Percentiles rank a stretch among this genome's conserved stretches.
Conservation (phyloP, 2,888 invertebrate genomes). For the Cheilosia variabilis region DNA sequence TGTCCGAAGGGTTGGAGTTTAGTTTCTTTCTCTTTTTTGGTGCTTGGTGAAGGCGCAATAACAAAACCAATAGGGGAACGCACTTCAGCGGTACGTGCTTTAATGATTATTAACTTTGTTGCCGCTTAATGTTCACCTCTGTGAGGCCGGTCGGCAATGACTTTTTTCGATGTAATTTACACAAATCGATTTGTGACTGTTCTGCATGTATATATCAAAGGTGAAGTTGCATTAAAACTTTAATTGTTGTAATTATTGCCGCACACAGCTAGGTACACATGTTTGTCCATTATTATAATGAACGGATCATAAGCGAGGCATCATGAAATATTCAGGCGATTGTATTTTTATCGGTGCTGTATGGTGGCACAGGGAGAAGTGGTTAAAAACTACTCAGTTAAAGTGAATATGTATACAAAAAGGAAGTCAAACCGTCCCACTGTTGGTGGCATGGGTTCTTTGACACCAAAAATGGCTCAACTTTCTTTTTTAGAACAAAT, state of each 20-base stretch:
- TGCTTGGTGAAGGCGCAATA: no score
- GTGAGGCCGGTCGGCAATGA: background rate
- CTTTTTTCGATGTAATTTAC: slow-evolving; percentile 3
- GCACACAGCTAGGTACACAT: background rate
- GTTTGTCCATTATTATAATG: background rate
- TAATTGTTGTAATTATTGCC: slow-evolving; percentile 53
- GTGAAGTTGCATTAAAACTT: slow-evolving; percentile 10
- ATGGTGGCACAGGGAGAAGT: no score
- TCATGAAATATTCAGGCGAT: no score
- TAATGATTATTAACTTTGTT: slow-evolving; percentile 65
- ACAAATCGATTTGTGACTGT: slow-evolving; percentile 44
- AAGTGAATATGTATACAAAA: no score
- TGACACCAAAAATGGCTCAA: no score
- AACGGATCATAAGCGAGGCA: background rate
- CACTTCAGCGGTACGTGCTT: slow-evolving; percentile 57
- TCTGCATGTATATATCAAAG: background rate
- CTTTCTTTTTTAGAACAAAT: no score
- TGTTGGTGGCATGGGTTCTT: no score
- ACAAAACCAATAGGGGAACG: slow-evolving; percentile 15
- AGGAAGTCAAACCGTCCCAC: no score
- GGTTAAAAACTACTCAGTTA: no score
- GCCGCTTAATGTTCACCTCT: slow-evolving; percentile 52
- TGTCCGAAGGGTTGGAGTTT: slow-evolving; percentile 6
- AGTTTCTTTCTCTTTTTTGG: no score
- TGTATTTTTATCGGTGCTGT: no score